Conservation (phyloP, 2,797 vertebrate species). For the Delichon dasypus region DNA sequence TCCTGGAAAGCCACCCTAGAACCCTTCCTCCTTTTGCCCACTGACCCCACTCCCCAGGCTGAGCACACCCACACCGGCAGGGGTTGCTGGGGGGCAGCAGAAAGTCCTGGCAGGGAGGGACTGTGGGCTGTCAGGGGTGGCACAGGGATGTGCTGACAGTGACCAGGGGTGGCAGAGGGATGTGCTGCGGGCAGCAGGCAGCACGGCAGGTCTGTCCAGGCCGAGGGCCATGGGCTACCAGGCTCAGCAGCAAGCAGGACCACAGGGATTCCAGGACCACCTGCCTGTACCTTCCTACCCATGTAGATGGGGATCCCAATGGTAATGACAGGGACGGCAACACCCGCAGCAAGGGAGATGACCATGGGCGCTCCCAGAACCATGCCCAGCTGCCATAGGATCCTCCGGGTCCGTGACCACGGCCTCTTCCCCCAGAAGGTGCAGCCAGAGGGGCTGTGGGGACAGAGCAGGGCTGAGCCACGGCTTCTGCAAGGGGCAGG, state of each 20-base stretch:
- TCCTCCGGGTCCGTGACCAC: slow-evolving; percentile 87
- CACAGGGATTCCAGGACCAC: background rate
- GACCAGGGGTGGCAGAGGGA: background rate
- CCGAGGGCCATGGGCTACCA: background rate
- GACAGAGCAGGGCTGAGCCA: background rate
- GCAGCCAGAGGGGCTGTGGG: slow-evolving; percentile 86
- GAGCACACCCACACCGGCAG: accelerated
- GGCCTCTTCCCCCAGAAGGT: slow-evolving; percentile 93
- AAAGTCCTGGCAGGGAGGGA: background rate
- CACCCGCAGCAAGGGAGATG: slow-evolving; percentile 86
- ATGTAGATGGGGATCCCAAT: slow-evolving; percentile 90
- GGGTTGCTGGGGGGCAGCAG: background rate
- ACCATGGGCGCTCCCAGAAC: slow-evolving; percentile 88
- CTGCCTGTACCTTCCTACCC: slow-evolving; percentile 84
- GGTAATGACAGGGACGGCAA: slow-evolving; percentile 88
- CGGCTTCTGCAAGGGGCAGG: background rate
- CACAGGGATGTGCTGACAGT: background rate
- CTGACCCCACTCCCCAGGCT: background rate
- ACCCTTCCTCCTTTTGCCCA: background rate
- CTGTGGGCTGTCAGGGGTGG: background rate
- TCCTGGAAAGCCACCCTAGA: background rate
- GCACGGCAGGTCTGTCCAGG: accelerated
- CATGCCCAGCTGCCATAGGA: slow-evolving; percentile 91
- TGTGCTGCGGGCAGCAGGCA: background rate
- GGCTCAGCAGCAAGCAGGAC: background rate